These are phyloP conservation scores for Vultur gryphus DNA, from an alignment of 2,797 vertebrate genomes.

Conservation along the genomic window DNA sequence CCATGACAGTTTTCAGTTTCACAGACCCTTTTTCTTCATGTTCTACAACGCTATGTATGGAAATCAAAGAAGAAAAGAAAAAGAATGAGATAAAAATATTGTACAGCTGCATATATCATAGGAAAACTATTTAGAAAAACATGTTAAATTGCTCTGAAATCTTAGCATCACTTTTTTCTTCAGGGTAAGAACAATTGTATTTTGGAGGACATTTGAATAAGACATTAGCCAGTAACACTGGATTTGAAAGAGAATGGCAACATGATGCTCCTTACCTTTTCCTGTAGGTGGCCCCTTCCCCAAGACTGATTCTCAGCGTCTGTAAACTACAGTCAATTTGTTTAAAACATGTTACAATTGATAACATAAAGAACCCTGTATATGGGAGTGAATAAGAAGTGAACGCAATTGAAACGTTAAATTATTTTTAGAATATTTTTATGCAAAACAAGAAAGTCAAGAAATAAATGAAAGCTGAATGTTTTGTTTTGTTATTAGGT, in stretches of 20 bases:
- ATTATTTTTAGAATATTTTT: background rate
- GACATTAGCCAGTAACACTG: background rate
- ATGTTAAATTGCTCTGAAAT: background rate
- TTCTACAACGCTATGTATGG: background rate
- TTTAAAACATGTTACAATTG: background rate
- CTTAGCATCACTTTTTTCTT: background rate
- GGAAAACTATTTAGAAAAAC: background rate
- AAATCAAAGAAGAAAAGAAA: background rate
- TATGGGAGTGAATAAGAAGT: background rate
- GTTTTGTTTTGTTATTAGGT: background rate
- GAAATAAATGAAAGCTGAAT: background rate
- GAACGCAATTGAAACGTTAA: background rate
- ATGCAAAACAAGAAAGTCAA: background rate
- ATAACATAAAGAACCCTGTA: background rate
- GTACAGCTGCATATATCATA: background rate
- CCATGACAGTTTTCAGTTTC: background rate
- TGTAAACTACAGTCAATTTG: background rate
- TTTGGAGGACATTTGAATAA: background rate
- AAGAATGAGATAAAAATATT: background rate
- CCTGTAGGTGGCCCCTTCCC: background rate
- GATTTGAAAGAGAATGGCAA: background rate
- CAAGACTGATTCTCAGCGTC: background rate
- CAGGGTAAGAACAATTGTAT: background rate
- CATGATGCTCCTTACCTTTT: fast-evolving
- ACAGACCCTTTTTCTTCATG: background rate